phyloP scores from a whole-genome alignment of 2,113 vertebrate species.

The Peromyscus leucopus region DNA sequence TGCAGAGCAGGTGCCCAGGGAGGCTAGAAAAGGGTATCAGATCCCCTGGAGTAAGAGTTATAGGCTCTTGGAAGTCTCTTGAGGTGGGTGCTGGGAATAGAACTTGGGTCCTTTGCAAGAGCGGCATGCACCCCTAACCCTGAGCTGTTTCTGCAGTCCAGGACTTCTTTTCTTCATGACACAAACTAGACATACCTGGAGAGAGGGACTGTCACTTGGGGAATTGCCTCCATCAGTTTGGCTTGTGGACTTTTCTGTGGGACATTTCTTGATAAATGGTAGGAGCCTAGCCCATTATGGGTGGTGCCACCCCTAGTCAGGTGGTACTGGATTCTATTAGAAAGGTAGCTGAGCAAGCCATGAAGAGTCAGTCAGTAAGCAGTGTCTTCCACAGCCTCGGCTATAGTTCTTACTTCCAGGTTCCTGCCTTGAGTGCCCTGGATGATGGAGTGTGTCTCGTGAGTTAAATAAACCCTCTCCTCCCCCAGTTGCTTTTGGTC shows the following conservation, averaged over 20 bases:
- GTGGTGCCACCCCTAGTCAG: neutral
- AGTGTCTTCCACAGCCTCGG: too few species aligned
- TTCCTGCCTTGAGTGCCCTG: neutral
- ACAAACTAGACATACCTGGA: neutral
- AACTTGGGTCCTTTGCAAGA: neutral
- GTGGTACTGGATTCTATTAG: neutral
- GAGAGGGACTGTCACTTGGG: neutral
- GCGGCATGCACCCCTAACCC: too few species aligned
- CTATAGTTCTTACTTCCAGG: neutral
- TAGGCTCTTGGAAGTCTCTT: neutral
- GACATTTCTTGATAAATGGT: neutral
- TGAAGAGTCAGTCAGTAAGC: neutral
- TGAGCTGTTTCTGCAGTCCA: neutral
- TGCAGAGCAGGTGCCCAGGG: neutral
- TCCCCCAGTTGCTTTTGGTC: neutral
- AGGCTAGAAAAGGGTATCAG: neutral
- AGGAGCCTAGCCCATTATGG: neutral
- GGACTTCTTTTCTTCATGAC: neutral
- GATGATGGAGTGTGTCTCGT: neutral
- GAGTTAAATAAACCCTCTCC: neutral
- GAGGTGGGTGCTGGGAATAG: neutral
- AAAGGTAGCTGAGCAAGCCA: neutral
- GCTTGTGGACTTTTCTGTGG: neutral
- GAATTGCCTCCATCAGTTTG: neutral
- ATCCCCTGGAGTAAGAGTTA: neutral